Evolutionary conservation across 2,113 vertebrate species (phyloP), one percentile per base, ranked within the genome.

Genomic region (Gymnocephalus cernua): DNA sequence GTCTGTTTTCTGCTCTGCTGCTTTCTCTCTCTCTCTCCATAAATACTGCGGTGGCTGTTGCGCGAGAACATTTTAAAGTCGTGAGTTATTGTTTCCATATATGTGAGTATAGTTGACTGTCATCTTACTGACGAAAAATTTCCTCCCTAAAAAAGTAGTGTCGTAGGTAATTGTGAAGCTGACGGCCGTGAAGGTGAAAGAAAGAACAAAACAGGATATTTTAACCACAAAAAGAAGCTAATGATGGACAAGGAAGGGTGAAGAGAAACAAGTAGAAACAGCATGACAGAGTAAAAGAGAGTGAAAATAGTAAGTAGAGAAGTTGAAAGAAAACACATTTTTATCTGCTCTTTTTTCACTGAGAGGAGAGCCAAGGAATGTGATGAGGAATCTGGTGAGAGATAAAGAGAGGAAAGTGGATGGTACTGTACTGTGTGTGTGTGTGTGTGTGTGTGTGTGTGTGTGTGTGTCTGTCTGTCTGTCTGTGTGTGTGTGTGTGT

Each of bases 341-440:
- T 85, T 79, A 89, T 88, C 84, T 66, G 74, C 54, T 47, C 38
- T 62, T 63, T 78, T 81, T 72, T 73, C 53, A 84, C 64, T 0
- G 45, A 86, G 79, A 65, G 32, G 54, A 67, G 78, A 81, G 90
- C 79, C 74, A 72, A 93, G 86, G 90, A 94, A 94, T 93, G 92
- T 64, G 71, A 67, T 0, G 61, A 91, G 84, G 90, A 93, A 94
- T 94, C 90, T 87, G 82, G 81, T 53, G 58, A 64, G 81, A 86
- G 93, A 94, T 93, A 93, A 89, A 71, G 84, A 87, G 69, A 79
- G 67, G 27, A 83, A 77, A 75, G 87, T 79, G 80, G 83, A 91
- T 86, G 89, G 88, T 90, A 87, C 88, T 85, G 82, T 74, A 65
- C 70, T 72, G 80, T 70, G 67, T 67, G 19, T 63, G 62, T 79